Evolutionary conservation across 2,888 invertebrate genomes (phyloP), one percentile per base, ranked within the genome.

Genomic region (Podabrus alpinus): DNA sequence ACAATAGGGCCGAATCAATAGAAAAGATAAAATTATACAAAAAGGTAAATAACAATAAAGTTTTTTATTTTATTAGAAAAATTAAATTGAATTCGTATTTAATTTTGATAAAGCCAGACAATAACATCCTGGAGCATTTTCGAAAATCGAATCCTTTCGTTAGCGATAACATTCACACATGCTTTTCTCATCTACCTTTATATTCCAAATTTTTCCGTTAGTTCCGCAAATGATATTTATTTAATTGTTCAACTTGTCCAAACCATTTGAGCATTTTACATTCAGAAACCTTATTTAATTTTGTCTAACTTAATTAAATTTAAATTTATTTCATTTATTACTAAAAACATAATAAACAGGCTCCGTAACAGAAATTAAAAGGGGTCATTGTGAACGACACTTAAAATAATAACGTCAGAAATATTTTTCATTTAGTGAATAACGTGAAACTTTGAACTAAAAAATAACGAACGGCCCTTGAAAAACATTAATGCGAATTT

Each of bases 1-100:
- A 71, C 59, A 59, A 24, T 21, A n/a, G 15, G 9, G 11, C 19
- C 1, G 66, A 59, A 64, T 59, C 66, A 15, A 64, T 64, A 71
- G n/a, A 66, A 66, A 16, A 71, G 24, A 70, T 62, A 60, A 66
- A 71, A 66, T 66, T 71, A 60, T 71, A 66, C 24, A 45, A 29
- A 45, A 59, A 68, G 17, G 68, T 29, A 59, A 15, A 21, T 24
- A 66, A 66, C 17, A 59, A 21, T 24, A 59, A 66, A 59, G 66
- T 16, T 24, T 59, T 19, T 64, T 64, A 19, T 19, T 64, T 64
- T 21, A 64, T 64, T 64, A 62, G 2, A 45, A 45, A 45, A 45
- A 45, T 45, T 45, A 45, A 45, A 45, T 45, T n/a, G n/a, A 45
- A n/a, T n/a, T 29, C n/a, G 10, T n/a, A 29, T 29, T 29, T 29